phyloP scores from a whole-genome alignment of 2,888 invertebrate species.

The Monoplex corrugatus region DNA sequence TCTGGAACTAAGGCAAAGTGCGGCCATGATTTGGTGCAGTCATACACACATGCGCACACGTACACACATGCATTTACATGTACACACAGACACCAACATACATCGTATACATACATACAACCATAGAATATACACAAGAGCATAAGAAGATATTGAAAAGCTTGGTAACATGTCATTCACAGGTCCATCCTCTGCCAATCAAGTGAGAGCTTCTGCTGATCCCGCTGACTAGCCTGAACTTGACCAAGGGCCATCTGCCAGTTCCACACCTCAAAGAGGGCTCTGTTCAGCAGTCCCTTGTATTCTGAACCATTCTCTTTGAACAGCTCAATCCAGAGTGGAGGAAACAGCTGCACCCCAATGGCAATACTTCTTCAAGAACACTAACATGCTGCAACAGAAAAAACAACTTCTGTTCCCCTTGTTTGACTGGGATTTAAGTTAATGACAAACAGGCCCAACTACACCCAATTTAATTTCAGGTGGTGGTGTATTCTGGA shows the following conservation, averaged over 20 bases:
- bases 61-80: background rate
- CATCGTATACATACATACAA: too few species aligned
- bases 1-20: slow-evolving; percentile 11
- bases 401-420: too few species aligned
- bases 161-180: background rate
- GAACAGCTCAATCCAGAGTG: slow-evolving; percentile 56
- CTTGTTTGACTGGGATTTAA: too few species aligned
- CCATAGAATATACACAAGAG: too few species aligned
- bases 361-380: slow-evolving; percentile 70
- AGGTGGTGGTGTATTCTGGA: too few species aligned
- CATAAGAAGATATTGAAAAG: background rate
- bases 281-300: background rate
- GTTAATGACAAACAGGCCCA: too few species aligned
- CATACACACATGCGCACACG: background rate
- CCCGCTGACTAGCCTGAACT: slow-evolving; percentile 15
- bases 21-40: background rate
- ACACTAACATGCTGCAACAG: slow-evolving; percentile 68
- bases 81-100: too few species aligned
- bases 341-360: slow-evolving; percentile 61
- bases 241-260: background rate
- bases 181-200: background rate
- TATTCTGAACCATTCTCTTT: background rate
- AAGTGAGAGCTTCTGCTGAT: background rate
- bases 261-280: background rate
- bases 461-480: too few species aligned